A percentile compares a stretch with the other conserved stretches of the same genome.
phyloP scores from a whole-genome alignment of 2,797 vertebrate genomes.

The Lutjanus campechanus region DNA sequence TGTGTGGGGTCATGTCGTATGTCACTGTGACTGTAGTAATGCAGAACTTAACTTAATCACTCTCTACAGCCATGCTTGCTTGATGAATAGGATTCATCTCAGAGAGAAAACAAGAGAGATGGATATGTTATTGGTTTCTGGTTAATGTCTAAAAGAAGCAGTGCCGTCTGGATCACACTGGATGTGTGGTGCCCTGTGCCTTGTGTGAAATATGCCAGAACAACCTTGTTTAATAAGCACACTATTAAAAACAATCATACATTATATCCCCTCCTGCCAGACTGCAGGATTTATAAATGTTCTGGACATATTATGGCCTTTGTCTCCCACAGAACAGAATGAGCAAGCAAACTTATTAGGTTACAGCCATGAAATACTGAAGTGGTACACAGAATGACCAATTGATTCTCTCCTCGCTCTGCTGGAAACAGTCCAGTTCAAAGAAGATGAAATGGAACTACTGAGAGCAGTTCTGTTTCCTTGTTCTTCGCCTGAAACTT shows the following conservation, averaged over 20 bases:
- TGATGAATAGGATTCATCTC: constrained; percentile 20
- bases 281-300: constrained; percentile 52
- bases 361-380: constrained; percentile 24
- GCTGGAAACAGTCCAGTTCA: not conserved
- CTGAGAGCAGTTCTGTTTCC: constrained; percentile 22
- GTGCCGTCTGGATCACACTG: constrained; percentile 22
- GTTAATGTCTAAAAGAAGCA: constrained; percentile 48
- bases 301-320: constrained; percentile 73
- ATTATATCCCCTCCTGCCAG: constrained; percentile 51
- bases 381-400: constrained; percentile 18
- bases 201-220: constrained; percentile 69
- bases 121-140: constrained; percentile 48
- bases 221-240: constrained; percentile 81
- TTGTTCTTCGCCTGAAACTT: constrained; percentile 40
- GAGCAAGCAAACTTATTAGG: constrained; percentile 2
- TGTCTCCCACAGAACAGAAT: constrained; percentile 57
- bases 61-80: not conserved
- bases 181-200: constrained; percentile 37
- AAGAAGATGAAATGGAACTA: constrained; percentile 12
- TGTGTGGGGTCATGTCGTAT: not conserved
- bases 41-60: constrained; percentile 10
- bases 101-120: not conserved
- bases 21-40: constrained; percentile 1
- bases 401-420: not conserved
- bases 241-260: constrained; percentile 67